phyloP scores from a whole-genome alignment of 2,113 vertebrate species.

The Silurus meridionalis region DNA sequence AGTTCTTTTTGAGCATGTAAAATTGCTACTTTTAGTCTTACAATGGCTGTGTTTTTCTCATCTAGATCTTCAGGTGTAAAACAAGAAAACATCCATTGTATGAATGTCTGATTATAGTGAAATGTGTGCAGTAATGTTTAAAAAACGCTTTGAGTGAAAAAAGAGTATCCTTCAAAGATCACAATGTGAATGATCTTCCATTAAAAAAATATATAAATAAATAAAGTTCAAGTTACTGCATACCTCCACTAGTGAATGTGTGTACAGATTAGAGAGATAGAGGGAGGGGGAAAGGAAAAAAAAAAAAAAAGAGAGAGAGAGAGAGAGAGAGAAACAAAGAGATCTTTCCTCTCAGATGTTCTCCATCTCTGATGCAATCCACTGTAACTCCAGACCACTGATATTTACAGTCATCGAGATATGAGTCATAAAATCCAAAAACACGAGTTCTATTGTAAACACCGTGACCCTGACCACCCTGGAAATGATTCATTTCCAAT shows the following conservation, averaged over 20 bases:
- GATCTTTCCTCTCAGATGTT: slow-evolving; percentile 22
- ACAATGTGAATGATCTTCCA: not conserved
- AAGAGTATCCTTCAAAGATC: not conserved
- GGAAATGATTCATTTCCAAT: not conserved
- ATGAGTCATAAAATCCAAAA: slow-evolving; percentile 19
- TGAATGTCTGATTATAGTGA: not conserved
- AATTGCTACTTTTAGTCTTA: not conserved
- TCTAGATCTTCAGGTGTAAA: not conserved
- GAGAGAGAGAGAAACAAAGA: not conserved
- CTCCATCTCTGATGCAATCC: slow-evolving; percentile 44
- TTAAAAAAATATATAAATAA: not conserved
- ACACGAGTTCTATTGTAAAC: slow-evolving; percentile 1
- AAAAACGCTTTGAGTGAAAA: not conserved
- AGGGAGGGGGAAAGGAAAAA: not conserved
- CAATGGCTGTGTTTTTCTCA: not conserved
- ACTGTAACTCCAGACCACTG: slow-evolving; percentile 41
- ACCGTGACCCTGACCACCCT: not conserved
- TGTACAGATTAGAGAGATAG: not conserved
- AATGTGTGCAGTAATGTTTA: not conserved
- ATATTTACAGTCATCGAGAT: slow-evolving; percentile 26
- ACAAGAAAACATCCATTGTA: not conserved
- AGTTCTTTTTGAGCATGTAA: slow-evolving; percentile 13
- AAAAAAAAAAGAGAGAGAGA: not conserved
- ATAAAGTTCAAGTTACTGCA: slow-evolving; percentile 1
- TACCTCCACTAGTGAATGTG: not conserved